These are phyloP conservation scores for Nibea coibor DNA, from an alignment of 2,113 vertebrate species.

Conservation along the genomic window DNA sequence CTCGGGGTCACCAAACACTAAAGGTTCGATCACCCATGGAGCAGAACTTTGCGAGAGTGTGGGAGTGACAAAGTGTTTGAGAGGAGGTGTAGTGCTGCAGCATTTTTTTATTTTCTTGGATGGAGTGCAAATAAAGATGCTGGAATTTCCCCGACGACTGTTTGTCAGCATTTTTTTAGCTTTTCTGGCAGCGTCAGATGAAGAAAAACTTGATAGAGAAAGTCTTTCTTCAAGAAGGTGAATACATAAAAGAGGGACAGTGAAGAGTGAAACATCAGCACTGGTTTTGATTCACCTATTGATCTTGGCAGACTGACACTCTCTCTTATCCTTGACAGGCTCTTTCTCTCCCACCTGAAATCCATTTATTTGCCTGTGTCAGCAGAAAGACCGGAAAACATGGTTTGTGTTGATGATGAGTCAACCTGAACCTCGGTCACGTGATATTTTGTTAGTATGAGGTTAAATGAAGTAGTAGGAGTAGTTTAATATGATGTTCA, in stretches of 20 bases:
- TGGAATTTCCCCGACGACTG: slow-evolving; percentile 64
- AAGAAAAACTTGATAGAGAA: slow-evolving; percentile 70
- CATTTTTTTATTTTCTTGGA: slow-evolving; percentile 39
- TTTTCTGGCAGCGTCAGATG: slow-evolving; percentile 73
- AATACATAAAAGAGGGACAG: slow-evolving; percentile 74
- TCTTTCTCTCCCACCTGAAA: slow-evolving; percentile 69
- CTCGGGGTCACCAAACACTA: slow-evolving; percentile 24
- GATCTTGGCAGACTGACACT: slow-evolving; percentile 82
- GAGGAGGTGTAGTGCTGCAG: slow-evolving; percentile 25
- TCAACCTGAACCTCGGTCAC: slow-evolving; percentile 42
- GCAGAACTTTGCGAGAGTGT: slow-evolving; percentile 6
- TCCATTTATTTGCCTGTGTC: slow-evolving; percentile 69
- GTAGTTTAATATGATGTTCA: background rate
- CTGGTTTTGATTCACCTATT: slow-evolving; percentile 81
- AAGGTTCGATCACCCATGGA: slow-evolving; percentile 32
- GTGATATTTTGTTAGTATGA: slow-evolving; percentile 35
- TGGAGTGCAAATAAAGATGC: slow-evolving; percentile 71
- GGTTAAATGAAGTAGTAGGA: background rate
- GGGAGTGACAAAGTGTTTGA: slow-evolving; percentile 48
- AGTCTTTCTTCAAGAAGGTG: slow-evolving; percentile 65
- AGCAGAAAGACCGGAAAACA: slow-evolving; percentile 68
- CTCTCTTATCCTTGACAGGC: slow-evolving; percentile 76
- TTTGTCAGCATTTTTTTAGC: slow-evolving; percentile 80
- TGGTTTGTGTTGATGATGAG: slow-evolving; percentile 54
- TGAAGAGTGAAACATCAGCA: slow-evolving; percentile 80